These are phyloP conservation scores for Trissolcus basalis DNA, from an alignment of 1,140 invertebrate species.

Conservation along the genomic window DNA sequence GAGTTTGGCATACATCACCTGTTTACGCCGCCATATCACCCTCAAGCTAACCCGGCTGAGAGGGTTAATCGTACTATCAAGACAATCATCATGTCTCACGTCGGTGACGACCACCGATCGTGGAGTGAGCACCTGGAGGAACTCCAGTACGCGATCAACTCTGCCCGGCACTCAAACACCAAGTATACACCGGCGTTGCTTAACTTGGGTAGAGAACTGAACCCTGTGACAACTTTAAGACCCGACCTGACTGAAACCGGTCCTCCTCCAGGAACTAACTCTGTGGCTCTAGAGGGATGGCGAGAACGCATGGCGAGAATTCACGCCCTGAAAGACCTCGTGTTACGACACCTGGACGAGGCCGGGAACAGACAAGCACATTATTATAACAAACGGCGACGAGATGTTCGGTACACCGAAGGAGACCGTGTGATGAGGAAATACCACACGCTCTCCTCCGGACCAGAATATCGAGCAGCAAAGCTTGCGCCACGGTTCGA, in stretches of 20 bases:
- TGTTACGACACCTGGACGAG: neutral
- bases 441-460: no score
- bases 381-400: neutral
- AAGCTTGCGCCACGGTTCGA: slow-evolving; percentile 8
- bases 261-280: neutral
- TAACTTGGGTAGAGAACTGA: neutral
- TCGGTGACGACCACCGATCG: neutral
- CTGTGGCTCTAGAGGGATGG: neutral
- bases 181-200: neutral
- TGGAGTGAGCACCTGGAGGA: neutral
- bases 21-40: neutral
- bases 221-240: no score
- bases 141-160: slow-evolving; percentile 7
- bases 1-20: neutral
- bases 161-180: neutral
- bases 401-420: neutral
- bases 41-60: neutral
- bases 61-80: neutral
- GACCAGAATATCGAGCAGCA: neutral
- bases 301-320: neutral
- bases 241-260: no score
- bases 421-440: neutral
- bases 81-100: neutral
- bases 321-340: neutral
- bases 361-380: neutral